Evolutionary conservation across 1,140 invertebrate species (phyloP).

Genomic region (Drosophila novamexicana): DNA sequence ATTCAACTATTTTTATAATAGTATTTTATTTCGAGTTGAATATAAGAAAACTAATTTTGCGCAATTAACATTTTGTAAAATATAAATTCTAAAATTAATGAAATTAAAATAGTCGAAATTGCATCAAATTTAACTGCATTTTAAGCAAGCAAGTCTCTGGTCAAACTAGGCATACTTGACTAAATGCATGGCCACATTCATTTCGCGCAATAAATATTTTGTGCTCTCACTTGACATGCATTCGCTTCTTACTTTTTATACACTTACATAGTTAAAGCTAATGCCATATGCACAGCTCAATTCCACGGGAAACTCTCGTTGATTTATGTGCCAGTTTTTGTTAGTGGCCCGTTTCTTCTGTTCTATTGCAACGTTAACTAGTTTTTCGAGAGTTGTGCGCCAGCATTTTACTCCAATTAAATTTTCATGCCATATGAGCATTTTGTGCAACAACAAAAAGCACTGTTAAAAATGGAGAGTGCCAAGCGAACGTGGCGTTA

Average conservation of each 20-base stretch:
- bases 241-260: neutral
- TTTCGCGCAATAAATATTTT: neutral
- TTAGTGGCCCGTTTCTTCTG: conserved; percentile 37
- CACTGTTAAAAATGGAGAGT: conserved; percentile 39
- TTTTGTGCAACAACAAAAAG: conserved; percentile 53
- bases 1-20: too few relatives aligned
- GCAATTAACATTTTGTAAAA: neutral
- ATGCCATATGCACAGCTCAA: conserved; percentile 76
- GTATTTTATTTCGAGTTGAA: neutral
- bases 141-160: conserved; percentile 2
- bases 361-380: conserved; percentile 62
- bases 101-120: neutral
- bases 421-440: conserved; percentile 80
- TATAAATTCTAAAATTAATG: neutral
- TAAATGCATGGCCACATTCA: too few relatives aligned
- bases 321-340: conserved; percentile 53
- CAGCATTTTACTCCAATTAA: conserved; percentile 81
- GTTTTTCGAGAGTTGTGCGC: conserved; percentile 73
- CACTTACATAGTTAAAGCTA: conserved; percentile 58
- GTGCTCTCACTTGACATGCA: conserved; percentile 5
- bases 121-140: neutral
- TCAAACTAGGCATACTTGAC: neutral
- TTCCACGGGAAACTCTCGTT: conserved; percentile 47
- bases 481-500: conserved; percentile 64
- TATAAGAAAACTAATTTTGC: neutral